phyloP scores from a whole-genome alignment of 2,113 vertebrate species.

The Pionites leucogaster region DNA sequence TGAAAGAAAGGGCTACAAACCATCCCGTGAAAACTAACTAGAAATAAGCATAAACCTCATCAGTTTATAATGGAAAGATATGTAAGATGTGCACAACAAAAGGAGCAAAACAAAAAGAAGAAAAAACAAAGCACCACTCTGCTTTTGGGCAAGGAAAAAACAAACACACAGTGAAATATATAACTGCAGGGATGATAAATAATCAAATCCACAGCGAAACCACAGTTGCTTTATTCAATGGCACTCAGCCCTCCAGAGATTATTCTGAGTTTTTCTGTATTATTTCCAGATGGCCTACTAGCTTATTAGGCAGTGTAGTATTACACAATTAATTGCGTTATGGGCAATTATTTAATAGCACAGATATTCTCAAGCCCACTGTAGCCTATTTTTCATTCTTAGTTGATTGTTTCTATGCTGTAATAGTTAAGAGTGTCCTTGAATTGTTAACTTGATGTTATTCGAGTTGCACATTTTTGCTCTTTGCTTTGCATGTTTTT shows the following conservation, averaged over 20 bases:
- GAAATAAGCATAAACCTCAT: not conserved
- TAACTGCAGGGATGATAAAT: not conserved
- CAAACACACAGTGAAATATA: not conserved
- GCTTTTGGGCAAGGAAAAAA: constrained; percentile 40
- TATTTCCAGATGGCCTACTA: not conserved
- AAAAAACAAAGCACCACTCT: not conserved
- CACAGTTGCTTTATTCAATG: not conserved
- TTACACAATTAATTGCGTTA: not conserved
- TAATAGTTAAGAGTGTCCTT: not conserved
- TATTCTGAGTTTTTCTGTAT: not conserved
- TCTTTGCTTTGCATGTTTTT: not conserved
- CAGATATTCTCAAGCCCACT: not conserved
- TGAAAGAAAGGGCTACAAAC: not conserved
- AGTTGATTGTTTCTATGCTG: not conserved
- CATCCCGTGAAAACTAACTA: not conserved
- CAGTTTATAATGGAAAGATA: not conserved
- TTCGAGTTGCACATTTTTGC: not conserved
- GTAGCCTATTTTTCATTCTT: not conserved
- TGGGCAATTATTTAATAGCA: not conserved
- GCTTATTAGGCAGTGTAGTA: not conserved
- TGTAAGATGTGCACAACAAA: not conserved
- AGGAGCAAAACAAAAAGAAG: not conserved
- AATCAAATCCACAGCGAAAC: not conserved
- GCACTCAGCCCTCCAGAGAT: not conserved
- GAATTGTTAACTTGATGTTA: not conserved